phyloP scores from a whole-genome alignment of 2,113 vertebrate species.

The Junco hyemalis region DNA sequence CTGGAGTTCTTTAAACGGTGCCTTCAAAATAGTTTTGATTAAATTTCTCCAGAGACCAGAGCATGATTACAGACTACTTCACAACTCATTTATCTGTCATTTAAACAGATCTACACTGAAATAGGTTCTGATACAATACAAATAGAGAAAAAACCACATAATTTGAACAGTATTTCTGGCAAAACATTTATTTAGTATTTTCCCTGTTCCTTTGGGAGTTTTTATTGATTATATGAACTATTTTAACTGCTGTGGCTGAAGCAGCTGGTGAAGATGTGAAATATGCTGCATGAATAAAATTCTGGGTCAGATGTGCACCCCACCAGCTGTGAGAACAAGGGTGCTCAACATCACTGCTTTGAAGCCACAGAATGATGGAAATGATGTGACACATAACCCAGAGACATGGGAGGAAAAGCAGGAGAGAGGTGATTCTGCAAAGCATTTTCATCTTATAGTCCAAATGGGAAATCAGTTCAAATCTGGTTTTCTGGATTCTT shows the following conservation, averaged over 20 bases:
- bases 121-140: neutral
- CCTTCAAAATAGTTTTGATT: constrained; percentile 1
- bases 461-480: neutral
- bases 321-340: neutral
- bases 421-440: neutral
- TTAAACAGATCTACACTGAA: neutral
- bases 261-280: neutral
- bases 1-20: neutral
- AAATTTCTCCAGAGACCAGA: neutral
- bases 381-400: neutral
- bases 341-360: neutral
- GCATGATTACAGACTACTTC: neutral
- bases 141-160: neutral
- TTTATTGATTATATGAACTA: neutral
- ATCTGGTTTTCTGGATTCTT: neutral
- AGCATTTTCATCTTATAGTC: neutral
- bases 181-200: neutral
- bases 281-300: neutral
- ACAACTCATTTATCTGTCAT: neutral
- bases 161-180: neutral
- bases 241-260: neutral
- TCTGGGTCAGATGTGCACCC: neutral
- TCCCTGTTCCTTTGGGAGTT: neutral
- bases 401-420: neutral
- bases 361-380: neutral